Evolutionary conservation across 2,888 invertebrate species (phyloP), one percentile per base, ranked within the genome.

Genomic region (Leptinotarsa haldemani): DNA sequence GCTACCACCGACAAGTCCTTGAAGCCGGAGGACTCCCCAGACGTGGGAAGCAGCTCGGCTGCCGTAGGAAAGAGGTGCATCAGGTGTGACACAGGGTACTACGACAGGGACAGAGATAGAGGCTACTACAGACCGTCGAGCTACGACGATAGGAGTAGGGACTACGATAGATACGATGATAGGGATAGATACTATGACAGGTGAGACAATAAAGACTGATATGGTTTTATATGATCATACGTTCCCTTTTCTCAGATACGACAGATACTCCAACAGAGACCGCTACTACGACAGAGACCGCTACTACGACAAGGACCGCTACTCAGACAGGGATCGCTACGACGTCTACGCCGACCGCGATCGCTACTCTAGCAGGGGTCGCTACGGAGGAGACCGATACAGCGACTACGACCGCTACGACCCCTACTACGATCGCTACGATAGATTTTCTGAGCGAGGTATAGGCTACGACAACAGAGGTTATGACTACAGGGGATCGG

Each of bases 401-500:
- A 48, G 58, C 12, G 69, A 25, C 47, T 69, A 69, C 53, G 75
- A 75, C 52, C 50, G 79, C 53, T 80, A 79, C 74, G 80, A 79
- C 82, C 74, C 75, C 1, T 77, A 74, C 30, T 77, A 80, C 73
- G 75, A 80, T 56, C 75, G 77, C 25, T 74, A 84, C 73, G 83
- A 86, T 63, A 83, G 78, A 18, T 77, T 79, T 48, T 78, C 81
- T 20, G 83, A 84, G 58, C 73, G 84, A 65, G 84, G 84, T 30
- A 69, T 79, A 46, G 84, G 84, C 30, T 84, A 84, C 66, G 84
- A 85, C 64, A 84, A 83, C 47, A 79, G 86, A 69, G 85, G 86
- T 13, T 88, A 50, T 72, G 90, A 90, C 82, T 88, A 89, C 66
- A 79, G 86, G 69, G 85, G 86, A 9, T 88, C 73, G 90, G 90